Evolutionary conservation across 2,113 vertebrate species (phyloP).

Genomic region (Callopanchax toddi): DNA sequence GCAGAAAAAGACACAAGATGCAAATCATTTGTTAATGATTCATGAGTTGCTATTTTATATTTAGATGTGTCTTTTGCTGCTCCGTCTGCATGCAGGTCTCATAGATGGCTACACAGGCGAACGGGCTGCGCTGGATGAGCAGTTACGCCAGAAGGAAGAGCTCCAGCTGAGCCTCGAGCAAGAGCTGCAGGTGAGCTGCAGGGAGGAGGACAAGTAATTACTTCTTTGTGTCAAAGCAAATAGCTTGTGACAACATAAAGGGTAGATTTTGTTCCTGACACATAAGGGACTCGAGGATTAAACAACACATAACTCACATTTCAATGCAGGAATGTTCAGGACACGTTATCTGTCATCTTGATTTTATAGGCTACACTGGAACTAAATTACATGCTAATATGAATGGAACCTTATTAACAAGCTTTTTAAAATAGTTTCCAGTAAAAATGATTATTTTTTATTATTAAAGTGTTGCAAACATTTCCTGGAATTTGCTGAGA

Average conservation of each 20-base stretch:
- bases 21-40: background rate
- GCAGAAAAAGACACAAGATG: background rate
- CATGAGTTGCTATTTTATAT: background rate
- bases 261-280: background rate
- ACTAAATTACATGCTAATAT: no score
- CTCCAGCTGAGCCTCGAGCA: constrained; percentile 88
- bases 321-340: background rate
- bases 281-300: background rate
- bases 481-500: background rate
- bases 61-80: background rate
- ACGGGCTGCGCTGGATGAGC: constrained; percentile 86
- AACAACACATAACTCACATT: background rate
- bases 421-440: background rate
- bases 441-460: background rate
- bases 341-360: no score
- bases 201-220: constrained; percentile 9
- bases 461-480: background rate
- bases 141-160: constrained; percentile 87
- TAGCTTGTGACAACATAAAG: background rate
- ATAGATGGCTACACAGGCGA: constrained; percentile 95
- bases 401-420: no score
- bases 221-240: background rate
- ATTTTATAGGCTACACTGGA: no score
- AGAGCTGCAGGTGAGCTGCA: constrained; percentile 81
- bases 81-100: constrained; percentile 77